phyloP scores from a whole-genome alignment of 2,113 vertebrate species.

The Guaruba guarouba region DNA sequence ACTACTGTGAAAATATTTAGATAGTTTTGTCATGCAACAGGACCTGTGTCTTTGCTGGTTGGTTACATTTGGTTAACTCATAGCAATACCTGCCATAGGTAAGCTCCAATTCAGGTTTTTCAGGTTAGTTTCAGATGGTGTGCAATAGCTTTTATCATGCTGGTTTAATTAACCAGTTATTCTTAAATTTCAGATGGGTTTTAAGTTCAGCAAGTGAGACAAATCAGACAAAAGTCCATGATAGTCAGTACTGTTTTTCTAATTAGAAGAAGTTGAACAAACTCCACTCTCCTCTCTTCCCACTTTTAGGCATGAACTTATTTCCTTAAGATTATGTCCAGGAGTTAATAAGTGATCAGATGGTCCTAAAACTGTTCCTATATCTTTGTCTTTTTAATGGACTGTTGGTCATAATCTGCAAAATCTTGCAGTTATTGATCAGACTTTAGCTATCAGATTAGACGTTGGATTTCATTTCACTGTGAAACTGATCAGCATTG shows the following conservation, averaged over 20 bases:
- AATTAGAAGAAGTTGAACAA: slow-evolving; percentile 39
- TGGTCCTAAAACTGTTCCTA: background rate
- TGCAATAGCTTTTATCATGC: background rate
- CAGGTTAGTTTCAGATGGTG: background rate
- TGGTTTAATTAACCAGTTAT: slow-evolving; percentile 33
- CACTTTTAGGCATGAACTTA: background rate
- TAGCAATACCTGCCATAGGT: background rate
- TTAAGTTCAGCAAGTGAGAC: background rate
- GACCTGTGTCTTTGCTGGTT: background rate
- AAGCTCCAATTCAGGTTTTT: background rate
- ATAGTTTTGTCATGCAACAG: background rate
- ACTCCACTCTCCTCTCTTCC: slow-evolving; percentile 56
- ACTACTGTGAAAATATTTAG: background rate
- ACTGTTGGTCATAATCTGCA: background rate
- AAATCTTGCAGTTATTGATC: background rate
- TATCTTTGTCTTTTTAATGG: background rate
- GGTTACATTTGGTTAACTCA: background rate
- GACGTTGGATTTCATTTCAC: background rate
- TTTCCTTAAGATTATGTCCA: background rate
- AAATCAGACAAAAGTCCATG: background rate
- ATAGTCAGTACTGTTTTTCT: background rate
- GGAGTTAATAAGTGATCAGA: background rate
- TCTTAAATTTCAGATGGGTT: slow-evolving; percentile 1
- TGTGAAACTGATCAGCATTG: background rate
- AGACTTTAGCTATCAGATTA: background rate